phyloP scores from a whole-genome alignment of 2,113 vertebrate genomes.

The Thinocorus orbignyianus region DNA sequence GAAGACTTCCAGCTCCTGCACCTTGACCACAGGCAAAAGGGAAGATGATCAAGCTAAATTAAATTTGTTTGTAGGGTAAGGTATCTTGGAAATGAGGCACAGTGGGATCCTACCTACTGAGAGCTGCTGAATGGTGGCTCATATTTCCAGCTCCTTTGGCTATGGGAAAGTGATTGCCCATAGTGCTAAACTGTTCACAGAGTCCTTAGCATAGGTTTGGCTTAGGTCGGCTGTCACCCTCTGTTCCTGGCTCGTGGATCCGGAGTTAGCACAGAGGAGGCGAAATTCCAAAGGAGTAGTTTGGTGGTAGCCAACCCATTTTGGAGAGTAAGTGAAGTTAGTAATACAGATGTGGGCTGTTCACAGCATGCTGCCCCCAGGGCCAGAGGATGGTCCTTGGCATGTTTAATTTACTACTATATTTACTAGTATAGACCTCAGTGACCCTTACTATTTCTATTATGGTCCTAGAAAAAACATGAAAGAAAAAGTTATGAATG shows the following conservation, averaged over 20 bases:
- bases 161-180: not conserved
- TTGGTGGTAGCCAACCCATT: not conserved
- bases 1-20: not conserved
- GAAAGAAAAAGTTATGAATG: slow-evolving; percentile 4
- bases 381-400: not conserved
- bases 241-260: not conserved
- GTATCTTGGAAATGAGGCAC: not conserved
- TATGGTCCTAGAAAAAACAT: slow-evolving; percentile 5
- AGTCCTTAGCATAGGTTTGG: not conserved
- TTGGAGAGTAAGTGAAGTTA: not conserved
- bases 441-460: not conserved
- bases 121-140: not conserved
- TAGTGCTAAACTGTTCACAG: not conserved
- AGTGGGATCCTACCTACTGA: not conserved
- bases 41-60: not conserved
- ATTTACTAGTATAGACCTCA: not conserved
- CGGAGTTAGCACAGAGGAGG: not conserved
- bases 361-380: not conserved
- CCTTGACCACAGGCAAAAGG: not conserved
- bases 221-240: not conserved
- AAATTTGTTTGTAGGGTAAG: not conserved
- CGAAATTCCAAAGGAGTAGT: not conserved
- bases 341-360: not conserved
- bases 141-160: not conserved
- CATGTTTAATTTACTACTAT: not conserved